These are phyloP conservation scores for Trachops cirrhosus DNA, from an alignment of 2,797 vertebrate species.

Conservation along the genomic window DNA sequence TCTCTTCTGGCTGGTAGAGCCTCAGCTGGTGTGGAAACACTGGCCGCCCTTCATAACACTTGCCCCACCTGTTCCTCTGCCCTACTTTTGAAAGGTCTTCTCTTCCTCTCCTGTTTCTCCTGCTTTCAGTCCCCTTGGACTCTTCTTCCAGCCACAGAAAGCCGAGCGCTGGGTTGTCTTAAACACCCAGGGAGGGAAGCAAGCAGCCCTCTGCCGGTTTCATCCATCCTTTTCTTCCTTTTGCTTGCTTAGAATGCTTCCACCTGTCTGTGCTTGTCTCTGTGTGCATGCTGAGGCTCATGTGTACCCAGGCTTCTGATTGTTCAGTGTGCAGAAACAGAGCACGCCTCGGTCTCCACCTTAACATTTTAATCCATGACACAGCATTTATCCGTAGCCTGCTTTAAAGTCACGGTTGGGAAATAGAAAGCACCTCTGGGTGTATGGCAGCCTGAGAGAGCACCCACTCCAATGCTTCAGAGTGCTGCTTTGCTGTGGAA, in stretches of 20 bases:
- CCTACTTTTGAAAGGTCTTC: slow-evolving; percentile 58
- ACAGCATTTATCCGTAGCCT: not conserved
- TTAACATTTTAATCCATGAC: not conserved
- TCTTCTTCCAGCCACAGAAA: not conserved
- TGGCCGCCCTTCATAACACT: not conserved
- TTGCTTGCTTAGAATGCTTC: not conserved
- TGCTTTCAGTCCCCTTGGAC: not conserved
- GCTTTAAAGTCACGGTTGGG: not conserved
- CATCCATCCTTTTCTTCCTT: not conserved
- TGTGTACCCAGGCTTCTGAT: not conserved
- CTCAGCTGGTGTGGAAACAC: not conserved
- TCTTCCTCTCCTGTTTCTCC: slow-evolving; percentile 35
- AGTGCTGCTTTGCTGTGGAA: not conserved
- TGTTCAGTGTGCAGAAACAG: not conserved
- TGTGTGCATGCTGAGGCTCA: not conserved
- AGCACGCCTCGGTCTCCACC: not conserved
- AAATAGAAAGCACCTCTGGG: not conserved
- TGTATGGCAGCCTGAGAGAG: not conserved
- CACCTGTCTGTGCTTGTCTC: not conserved
- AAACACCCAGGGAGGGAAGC: not conserved
- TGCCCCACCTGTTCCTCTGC: not conserved
- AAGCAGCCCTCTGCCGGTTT: not conserved
- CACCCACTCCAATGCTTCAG: not conserved
- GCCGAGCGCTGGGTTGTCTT: not conserved
- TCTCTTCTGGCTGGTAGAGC: not conserved